Evolutionary conservation across 1,140 invertebrate species (phyloP).

Genomic region (Conus ventricosus): DNA sequence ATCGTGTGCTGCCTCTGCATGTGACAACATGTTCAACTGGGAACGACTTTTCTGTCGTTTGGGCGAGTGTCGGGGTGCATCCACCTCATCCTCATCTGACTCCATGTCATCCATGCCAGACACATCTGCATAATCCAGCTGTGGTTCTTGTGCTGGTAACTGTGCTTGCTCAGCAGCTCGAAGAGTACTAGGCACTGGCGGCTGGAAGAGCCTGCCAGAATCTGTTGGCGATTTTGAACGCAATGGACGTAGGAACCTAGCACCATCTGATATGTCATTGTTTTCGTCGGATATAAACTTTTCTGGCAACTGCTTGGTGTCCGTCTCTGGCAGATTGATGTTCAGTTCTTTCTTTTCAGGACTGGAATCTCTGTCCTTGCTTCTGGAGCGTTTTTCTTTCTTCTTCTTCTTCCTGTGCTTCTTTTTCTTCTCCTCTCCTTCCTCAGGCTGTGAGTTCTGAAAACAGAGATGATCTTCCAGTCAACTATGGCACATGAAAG

Average conservation of each 20-base stretch:
- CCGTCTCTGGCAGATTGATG: conserved; percentile 27
- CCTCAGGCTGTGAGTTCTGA: background rate
- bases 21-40: conserved; percentile 22
- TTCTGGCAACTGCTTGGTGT: conserved; percentile 16
- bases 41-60: background rate
- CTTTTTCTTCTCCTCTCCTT: conserved; percentile 28
- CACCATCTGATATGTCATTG: conserved; percentile 7
- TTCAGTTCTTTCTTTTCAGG: conserved; percentile 37
- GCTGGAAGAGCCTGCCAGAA: background rate
- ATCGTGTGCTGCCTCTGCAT: background rate
- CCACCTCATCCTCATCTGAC: background rate
- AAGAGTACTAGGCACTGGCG: background rate
- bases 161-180: background rate
- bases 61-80: background rate
- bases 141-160: background rate
- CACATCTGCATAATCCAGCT: conserved; percentile 9
- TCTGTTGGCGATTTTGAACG: background rate
- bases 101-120: conserved; percentile 14
- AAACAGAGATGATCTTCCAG: background rate
- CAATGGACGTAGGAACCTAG: background rate
- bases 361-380: background rate
- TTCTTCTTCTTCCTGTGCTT: conserved; percentile 31
- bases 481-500: background rate
- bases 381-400: conserved; percentile 14
- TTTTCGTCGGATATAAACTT: conserved; percentile 21